Conservation (phyloP, 2,888 invertebrate species). For the Drosophila cognata region DNA sequence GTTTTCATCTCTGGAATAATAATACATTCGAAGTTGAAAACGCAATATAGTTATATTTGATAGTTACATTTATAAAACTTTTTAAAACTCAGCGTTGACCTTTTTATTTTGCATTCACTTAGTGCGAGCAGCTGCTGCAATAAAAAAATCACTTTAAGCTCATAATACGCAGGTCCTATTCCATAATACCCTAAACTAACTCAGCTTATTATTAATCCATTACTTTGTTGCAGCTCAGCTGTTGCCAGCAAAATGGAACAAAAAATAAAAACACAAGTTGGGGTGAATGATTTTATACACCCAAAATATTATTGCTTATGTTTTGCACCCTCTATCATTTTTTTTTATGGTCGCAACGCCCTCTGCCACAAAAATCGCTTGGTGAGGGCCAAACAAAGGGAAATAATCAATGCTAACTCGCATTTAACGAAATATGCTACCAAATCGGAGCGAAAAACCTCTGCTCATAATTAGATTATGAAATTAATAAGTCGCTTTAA, state of each 20-base stretch:
- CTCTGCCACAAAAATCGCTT: background rate
- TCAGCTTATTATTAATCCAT: constrained; percentile 64
- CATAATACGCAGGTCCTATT: constrained; percentile 10
- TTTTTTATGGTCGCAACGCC: constrained; percentile 45
- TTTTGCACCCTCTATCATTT: constrained; percentile 47
- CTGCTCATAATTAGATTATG: constrained; percentile 77
- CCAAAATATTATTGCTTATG: constrained; percentile 42
- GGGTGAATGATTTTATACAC: constrained; percentile 38
- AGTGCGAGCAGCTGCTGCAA: constrained; percentile 14
- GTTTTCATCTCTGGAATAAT: background rate
- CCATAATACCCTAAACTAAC: constrained; percentile 20
- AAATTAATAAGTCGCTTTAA: constrained; percentile 76
- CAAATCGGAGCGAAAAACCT: constrained; percentile 46
- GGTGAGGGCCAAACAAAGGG: constrained; percentile 32
- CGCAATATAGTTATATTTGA: background rate
- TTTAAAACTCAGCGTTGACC: too few species aligned
- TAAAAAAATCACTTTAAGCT: constrained; percentile 11
- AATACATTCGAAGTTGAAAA: background rate
- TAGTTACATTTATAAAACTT: background rate
- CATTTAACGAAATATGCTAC: constrained; percentile 58
- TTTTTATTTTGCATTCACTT: constrained; percentile 3
- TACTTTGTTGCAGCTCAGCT: constrained; percentile 53
- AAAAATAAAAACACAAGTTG: constrained; percentile 28
- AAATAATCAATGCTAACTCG: constrained; percentile 56
- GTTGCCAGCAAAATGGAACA: constrained; percentile 31